Evolutionary conservation across 1,140 invertebrate species (phyloP), one percentile per base, ranked within the genome.

Genomic region (Meloidogyne chitwoodi): DNA sequence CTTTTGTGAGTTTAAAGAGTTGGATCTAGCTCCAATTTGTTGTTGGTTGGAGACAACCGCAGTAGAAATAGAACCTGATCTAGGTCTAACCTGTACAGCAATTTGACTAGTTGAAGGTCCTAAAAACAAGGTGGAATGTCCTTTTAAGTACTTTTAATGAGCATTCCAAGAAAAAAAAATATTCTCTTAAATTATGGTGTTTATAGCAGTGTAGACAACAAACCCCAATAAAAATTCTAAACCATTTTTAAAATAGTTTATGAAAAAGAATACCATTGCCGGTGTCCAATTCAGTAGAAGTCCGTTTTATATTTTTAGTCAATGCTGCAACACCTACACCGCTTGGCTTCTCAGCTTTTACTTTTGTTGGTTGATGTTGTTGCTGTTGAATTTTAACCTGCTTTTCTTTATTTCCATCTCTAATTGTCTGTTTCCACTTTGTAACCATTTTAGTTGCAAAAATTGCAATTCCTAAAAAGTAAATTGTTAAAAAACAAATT

Each of bases 381-480:
- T 48, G 44, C 44, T 48, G 48, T n/a, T 56, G 48, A 56, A 22
- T 4, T 56, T 56, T 56, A 8, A 8, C 2, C 8, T 70, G 44
- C 38, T 56, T 29, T 44, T 44, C 38, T 27, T 29, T 70, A 16
- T 70, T 70, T n/a, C 61, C 68, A 70, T 27, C 61, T 16, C 68
- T 31, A 27, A 70, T 26, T 27, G 44, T 70, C 11, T 70, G 68
- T 29, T 70, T 70, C 68, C 68, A 70, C 27, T 70, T 61, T 27
- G 24, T 44, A 26, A 70, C 68, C 68, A 70, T 56, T 56, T 70
- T 70, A 27, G 19, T 70, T n/a, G 68, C 68, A 44, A 44, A 27
- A n/a, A 27, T 16, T 16, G 68, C 19, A 48, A 70, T 70, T 1
- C 29, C 68, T 70, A 44, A 48, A 70, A 44, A 2, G 29, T 41